Percentiles rank a stretch among this genome's conserved stretches.
Evolutionary conservation across 2,888 invertebrate species (phyloP).

Genomic region (Stictocephala bisonia): DNA sequence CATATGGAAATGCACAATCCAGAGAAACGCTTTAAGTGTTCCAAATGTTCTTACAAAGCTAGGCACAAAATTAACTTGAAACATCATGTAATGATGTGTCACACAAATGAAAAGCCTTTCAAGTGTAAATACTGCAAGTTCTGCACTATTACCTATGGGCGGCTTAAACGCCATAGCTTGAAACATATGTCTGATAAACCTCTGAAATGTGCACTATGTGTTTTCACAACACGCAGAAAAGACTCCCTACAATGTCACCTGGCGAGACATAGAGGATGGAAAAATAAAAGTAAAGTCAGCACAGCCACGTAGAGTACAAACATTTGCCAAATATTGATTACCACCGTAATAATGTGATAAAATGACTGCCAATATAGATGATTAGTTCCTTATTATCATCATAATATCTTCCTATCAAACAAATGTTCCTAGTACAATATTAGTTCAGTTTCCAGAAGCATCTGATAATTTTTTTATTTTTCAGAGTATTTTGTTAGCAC

Average conservation of each 20-base stretch:
- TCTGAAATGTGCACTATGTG: constrained; percentile 35
- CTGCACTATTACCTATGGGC: constrained; percentile 19
- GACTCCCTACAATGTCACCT: constrained; percentile 13
- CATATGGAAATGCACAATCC: constrained; percentile 6
- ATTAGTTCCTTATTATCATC: too few relatives aligned
- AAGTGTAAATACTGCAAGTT: constrained; percentile 43
- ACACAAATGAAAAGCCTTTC: constrained; percentile 44
- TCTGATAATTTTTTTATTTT: too few relatives aligned
- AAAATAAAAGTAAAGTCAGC: too few relatives aligned
- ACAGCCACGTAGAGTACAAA: too few relatives aligned
- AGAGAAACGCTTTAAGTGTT: constrained; percentile 44
- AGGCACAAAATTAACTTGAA: constrained; percentile 44
- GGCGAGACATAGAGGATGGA: constrained; percentile 22
- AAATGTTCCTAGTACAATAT: too few relatives aligned
- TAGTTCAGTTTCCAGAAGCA: too few relatives aligned
- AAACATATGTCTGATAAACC: constrained; percentile 42
- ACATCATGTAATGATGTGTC: constrained; percentile 40
- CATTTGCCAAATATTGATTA: too few relatives aligned
- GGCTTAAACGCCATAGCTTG: constrained; percentile 28
- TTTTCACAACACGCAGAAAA: constrained; percentile 33
- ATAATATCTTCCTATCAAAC: too few relatives aligned
- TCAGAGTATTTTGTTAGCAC: too few relatives aligned
- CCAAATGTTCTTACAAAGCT: constrained; percentile 31
- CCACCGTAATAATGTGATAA: too few relatives aligned
- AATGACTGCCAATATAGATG: too few relatives aligned